Base-by-base conservation (phyloP, 2,888 invertebrate genomes). In the Drosophila tanythrix region DNA sequence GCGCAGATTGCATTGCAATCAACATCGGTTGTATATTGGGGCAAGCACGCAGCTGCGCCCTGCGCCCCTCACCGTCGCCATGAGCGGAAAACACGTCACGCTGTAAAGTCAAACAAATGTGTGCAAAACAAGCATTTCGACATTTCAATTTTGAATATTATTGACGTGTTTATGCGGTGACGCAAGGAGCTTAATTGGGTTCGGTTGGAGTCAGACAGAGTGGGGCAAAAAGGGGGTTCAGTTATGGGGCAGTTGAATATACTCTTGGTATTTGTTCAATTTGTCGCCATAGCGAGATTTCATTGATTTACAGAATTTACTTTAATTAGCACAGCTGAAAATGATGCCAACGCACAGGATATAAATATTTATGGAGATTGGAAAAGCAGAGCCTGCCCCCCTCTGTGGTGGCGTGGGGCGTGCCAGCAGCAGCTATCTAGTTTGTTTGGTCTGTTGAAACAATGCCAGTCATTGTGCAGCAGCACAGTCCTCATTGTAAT, bases 131-230 rank as follows among this genome's bases (percentile, higher is more conserved):
- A 86, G 83, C 88, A 88, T 88, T 87, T 83, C 74, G 88, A 88
- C 88, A 87, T 88, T 86, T 81, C 77, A 82, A 86, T 86, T 85
- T 86, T 81, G 77, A 74, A 86, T 88, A 83, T 88, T 87, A 88
- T 86, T 82, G 88, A 83, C 88, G 81, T 85, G 82, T 79, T 88
- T 88, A 74, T 74, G 64, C 58, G 50, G 62, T 21, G 52, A 21
- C 10, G 25, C 18, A 18, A 27, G 46, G 6, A 11, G 46, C 46
- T 46, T 46, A 46, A 46, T 46, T 46, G 46, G 46, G 25, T 46
- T 25, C 7, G 10, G 11, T 15, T 15, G 15, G 18, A 18, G 25
- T 6, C 5, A 13, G 50, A 0, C 11, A 31, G 25, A 27, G n/a
- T 25, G 7, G 13, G 35, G 5, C 2, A 10, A 33, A 21, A 1